A percentile compares a stretch with the other conserved stretches of the same genome.
Evolutionary conservation across 2,888 invertebrate species (phyloP).

Genomic region (Stenodema calcarata): DNA sequence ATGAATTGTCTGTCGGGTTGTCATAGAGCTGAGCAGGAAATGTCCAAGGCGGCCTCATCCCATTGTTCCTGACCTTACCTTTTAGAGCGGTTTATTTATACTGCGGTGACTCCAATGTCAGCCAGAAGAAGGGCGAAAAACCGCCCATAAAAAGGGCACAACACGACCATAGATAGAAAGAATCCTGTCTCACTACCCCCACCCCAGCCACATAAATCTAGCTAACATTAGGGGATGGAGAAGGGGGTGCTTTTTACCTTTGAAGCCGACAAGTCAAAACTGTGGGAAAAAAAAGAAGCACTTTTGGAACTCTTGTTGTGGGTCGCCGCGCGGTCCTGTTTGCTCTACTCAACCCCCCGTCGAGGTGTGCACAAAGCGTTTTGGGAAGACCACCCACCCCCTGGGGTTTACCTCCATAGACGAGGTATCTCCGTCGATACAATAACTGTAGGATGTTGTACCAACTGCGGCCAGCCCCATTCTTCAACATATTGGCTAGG

Average conservation of each 20-base stretch:
- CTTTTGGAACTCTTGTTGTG: constrained; percentile 25
- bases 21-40: constrained; percentile 30
- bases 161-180: neutral
- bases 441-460: neutral
- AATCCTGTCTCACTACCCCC: neutral
- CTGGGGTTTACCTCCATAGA: neutral
- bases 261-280: constrained; percentile 31
- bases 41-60: constrained; percentile 26
- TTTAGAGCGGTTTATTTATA: constrained; percentile 22
- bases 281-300: constrained; percentile 35
- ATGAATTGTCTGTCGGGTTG: constrained; percentile 4
- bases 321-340: constrained; percentile 3
- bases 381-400: constrained; percentile 35
- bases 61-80: neutral
- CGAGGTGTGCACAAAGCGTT: constrained; percentile 29
- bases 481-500: neutral
- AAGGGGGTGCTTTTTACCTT: neutral
- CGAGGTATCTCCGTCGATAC: neutral
- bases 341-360: constrained; percentile 15
- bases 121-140: neutral
- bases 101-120: constrained; percentile 8
- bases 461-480: neutral
- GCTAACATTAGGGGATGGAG: neutral
- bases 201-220: constrained; percentile 16
- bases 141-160: neutral